A percentile compares a stretch with the other conserved stretches of the same genome.
Evolutionary conservation across 1,140 invertebrate species (phyloP).

Genomic region (Drosophila tsacasi): DNA sequence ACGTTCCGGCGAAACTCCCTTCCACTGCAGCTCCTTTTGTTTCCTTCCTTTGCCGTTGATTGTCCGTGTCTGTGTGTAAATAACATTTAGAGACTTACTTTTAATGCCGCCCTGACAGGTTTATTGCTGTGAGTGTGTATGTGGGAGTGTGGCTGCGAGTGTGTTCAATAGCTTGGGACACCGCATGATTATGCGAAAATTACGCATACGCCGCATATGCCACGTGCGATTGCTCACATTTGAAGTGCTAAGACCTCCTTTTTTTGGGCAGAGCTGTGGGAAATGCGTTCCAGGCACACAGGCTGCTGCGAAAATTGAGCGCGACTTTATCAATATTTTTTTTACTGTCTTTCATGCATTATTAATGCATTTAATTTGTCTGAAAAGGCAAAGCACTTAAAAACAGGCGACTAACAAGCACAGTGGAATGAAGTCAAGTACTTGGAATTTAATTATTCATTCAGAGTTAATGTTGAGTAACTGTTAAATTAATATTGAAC

Average conservation of each 20-base stretch:
- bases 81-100: constrained; percentile 75
- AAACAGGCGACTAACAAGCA: constrained; percentile 28
- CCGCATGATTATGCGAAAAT: constrained; percentile 79
- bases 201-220: constrained; percentile 71
- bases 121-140: constrained; percentile 49
- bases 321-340: constrained; percentile 73
- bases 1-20: not conserved
- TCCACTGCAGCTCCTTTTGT: constrained; percentile 13
- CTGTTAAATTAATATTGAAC: not conserved
- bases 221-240: constrained; percentile 71
- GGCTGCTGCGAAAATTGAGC: constrained; percentile 34
- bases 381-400: constrained; percentile 59
- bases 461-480: not conserved
- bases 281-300: constrained; percentile 19
- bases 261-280: constrained; percentile 23
- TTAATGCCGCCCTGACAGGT: constrained; percentile 76
- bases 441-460: not conserved
- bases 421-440: constrained; percentile 18
- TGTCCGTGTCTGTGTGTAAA: constrained; percentile 62
- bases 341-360: constrained; percentile 65
- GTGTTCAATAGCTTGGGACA: constrained; percentile 65
- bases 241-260: constrained; percentile 69
- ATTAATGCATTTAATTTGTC: constrained; percentile 80
- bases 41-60: constrained; percentile 14
- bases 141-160: constrained; percentile 37